These are phyloP conservation scores for Tipula unca DNA, from an alignment of 2,888 invertebrate species.

Conservation along the genomic window DNA sequence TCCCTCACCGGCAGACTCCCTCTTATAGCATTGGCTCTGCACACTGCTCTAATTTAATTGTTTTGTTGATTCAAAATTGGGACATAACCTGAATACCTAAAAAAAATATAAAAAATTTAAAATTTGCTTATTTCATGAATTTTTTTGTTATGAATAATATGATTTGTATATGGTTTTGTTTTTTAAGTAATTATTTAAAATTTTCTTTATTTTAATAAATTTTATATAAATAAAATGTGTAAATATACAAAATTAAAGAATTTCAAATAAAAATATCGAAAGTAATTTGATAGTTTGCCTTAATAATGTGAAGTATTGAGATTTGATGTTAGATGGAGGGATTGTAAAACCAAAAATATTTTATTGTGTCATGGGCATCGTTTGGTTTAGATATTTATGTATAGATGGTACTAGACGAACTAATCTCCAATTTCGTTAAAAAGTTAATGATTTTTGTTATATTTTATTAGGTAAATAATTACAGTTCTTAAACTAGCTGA, in stretches of 20 bases:
- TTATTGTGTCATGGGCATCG: background rate
- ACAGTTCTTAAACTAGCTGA: too few relatives aligned
- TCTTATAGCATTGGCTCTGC: background rate
- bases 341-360: background rate
- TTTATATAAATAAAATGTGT: background rate
- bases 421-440: too few relatives aligned
- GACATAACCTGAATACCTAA: background rate
- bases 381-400: too few relatives aligned
- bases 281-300: background rate
- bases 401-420: too few relatives aligned
- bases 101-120: background rate
- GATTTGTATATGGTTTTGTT: background rate
- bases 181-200: background rate
- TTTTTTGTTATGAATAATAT: background rate
- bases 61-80: background rate
- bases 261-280: background rate
- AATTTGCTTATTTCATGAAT: background rate
- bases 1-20: background rate
- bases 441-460: too few relatives aligned
- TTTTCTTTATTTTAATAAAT: background rate
- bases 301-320: background rate
- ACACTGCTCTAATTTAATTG: background rate
- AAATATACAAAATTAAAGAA: constrained; percentile 8
- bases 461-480: too few relatives aligned
- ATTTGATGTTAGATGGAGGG: background rate